These are phyloP conservation scores for Peucedramus taeniatus DNA, from an alignment of 2,113 vertebrate species.

Conservation along the genomic window DNA sequence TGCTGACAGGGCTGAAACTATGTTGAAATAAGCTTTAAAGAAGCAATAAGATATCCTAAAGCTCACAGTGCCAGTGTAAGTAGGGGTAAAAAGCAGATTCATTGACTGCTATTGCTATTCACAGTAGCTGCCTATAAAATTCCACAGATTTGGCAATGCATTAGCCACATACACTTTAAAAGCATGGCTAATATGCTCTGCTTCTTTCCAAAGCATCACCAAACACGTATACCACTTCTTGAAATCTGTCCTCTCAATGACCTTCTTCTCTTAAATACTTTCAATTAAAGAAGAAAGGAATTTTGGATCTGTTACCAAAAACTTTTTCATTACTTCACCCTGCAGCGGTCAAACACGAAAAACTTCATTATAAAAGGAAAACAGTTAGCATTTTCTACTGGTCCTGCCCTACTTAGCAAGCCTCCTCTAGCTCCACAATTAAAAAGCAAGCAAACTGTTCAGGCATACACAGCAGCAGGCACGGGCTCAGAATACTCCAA, in stretches of 20 bases:
- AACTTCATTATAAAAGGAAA: not conserved
- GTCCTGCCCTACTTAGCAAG: not conserved
- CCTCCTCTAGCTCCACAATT: not conserved
- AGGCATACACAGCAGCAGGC: not conserved
- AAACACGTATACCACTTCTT: not conserved
- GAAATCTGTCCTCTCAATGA: slow-evolving; percentile 41
- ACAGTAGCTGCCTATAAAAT: not conserved
- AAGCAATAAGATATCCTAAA: not conserved
- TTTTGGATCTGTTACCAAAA: slow-evolving; percentile 46
- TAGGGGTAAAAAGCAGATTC: not conserved
- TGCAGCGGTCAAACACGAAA: slow-evolving; percentile 1
- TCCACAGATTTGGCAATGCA: not conserved
- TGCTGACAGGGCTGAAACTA: not conserved
- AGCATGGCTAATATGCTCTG: not conserved
- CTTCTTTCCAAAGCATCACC: slow-evolving; percentile 24
- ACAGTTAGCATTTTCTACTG: not conserved
- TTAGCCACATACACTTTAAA: not conserved
- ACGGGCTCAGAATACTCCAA: not conserved
- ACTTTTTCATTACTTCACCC: not conserved
- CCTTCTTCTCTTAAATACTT: slow-evolving; percentile 15
- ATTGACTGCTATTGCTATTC: not conserved
- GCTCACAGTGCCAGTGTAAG: not conserved
- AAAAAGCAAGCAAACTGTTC: not conserved
- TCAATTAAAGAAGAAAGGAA: slow-evolving; percentile 40
- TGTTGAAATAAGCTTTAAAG: not conserved